These are phyloP conservation scores for Notiomystis cincta DNA, from an alignment of 2,113 vertebrate species.

Conservation along the genomic window DNA sequence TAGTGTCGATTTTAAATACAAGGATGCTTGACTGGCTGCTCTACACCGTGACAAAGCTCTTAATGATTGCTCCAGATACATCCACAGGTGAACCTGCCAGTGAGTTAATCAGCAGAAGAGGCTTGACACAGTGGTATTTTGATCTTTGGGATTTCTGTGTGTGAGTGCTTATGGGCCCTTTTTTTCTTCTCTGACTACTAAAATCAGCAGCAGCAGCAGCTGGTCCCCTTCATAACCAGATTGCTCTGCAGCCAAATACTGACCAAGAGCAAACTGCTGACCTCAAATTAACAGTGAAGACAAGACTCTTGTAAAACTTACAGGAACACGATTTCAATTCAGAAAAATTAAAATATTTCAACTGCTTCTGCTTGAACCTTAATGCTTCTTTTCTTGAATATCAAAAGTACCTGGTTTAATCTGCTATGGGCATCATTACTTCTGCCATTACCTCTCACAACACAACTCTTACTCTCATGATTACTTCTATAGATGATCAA, in stretches of 20 bases:
- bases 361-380: neutral
- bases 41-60: neutral
- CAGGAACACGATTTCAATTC: neutral
- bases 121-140: neutral
- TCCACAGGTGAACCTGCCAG: neutral
- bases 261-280: neutral
- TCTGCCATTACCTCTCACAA: neutral
- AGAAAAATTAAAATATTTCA: neutral
- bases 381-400: neutral
- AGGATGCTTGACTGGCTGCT: constrained; percentile 21
- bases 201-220: neutral
- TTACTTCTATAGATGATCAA: neutral
- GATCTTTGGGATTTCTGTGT: neutral
- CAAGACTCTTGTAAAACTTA: neutral
- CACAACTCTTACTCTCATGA: neutral
- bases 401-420: neutral
- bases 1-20: neutral
- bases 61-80: neutral
- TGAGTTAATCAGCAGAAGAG: neutral
- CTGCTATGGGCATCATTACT: neutral
- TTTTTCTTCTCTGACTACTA: neutral
- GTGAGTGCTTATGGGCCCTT: neutral
- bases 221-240: neutral
- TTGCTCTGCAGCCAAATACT: neutral
- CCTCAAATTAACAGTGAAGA: neutral